A percentile compares a stretch with the other conserved stretches of the same genome.
phyloP scores from a whole-genome alignment of 2,888 invertebrate species.

The Trissolcus brochymenae region DNA sequence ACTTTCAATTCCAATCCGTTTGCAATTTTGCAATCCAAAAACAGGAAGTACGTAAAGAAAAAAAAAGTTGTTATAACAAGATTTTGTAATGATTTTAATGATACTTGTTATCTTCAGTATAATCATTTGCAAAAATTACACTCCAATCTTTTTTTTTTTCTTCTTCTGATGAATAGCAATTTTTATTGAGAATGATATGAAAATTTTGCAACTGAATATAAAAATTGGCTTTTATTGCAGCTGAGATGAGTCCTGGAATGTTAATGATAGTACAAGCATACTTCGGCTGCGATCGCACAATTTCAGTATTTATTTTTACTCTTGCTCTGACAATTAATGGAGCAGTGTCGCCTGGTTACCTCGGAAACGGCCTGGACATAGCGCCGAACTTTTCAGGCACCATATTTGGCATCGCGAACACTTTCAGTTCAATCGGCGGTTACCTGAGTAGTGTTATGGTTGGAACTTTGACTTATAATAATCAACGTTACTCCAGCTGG shows the following conservation, averaged over 20 bases:
- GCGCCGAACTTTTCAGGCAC: slow-evolving; percentile 93
- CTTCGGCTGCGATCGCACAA: slow-evolving; percentile 82
- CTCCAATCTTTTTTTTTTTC: slow-evolving; percentile 48
- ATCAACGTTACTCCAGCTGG: slow-evolving; percentile 85
- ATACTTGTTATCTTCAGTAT: too few relatives aligned
- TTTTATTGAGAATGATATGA: too few relatives aligned
- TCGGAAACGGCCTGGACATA: slow-evolving; percentile 91
- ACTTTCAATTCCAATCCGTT: slow-evolving; percentile 3
- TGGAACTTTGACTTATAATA: slow-evolving; percentile 84
- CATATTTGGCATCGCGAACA: slow-evolving; percentile 93
- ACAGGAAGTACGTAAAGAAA: not conserved
- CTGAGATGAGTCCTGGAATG: slow-evolving; percentile 81
- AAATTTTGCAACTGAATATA: not conserved
- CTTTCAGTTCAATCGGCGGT: slow-evolving; percentile 88
- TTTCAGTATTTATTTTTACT: slow-evolving; percentile 88
- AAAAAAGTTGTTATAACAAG: not conserved
- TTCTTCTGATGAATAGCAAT: too few relatives aligned
- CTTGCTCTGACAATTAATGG: slow-evolving; percentile 89
- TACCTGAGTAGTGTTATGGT: slow-evolving; percentile 90
- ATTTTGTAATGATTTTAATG: too few relatives aligned
- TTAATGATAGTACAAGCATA: slow-evolving; percentile 86
- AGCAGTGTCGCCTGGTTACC: slow-evolving; percentile 89
- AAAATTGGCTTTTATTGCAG: slow-evolving; percentile 69
- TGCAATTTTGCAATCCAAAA: too few relatives aligned
- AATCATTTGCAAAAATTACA: too few relatives aligned